Conservation (phyloP, 2,113 vertebrate genomes). For the Peromyscus maniculatus region DNA sequence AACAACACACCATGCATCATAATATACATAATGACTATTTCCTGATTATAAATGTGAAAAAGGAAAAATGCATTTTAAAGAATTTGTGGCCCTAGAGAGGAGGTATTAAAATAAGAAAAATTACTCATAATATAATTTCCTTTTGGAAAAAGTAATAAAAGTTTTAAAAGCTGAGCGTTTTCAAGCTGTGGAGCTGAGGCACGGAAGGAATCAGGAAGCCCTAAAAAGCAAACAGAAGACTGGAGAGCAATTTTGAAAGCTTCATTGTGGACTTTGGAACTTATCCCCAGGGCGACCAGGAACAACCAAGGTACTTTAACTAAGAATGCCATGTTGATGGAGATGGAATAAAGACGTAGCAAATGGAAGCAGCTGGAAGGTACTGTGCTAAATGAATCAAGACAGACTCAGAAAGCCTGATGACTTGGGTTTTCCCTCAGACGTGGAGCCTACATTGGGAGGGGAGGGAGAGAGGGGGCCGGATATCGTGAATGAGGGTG, state of each 20-base stretch:
- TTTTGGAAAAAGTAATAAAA: background rate
- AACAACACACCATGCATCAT: background rate
- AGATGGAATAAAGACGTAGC: background rate
- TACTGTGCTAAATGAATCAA: background rate
- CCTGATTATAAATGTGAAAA: background rate
- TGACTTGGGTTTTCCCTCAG: background rate
- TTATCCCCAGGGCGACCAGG: background rate
- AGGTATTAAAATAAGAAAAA: background rate
- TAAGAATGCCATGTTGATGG: background rate
- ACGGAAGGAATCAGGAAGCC: accelerated
- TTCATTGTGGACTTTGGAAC: background rate
- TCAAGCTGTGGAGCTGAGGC: background rate
- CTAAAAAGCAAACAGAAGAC: background rate
- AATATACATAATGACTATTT: background rate
- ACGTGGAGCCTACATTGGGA: no score
- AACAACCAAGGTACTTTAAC: background rate
- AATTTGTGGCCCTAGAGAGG: background rate
- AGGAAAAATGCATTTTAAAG: background rate
- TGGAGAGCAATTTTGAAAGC: background rate
- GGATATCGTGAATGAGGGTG: background rate
- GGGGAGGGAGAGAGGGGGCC: background rate
- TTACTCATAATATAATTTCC: background rate
- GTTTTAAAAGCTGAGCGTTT: background rate
- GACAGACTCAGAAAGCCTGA: background rate
- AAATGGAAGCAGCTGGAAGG: background rate